A percentile compares a stretch with the other conserved stretches of the same genome.
Evolutionary conservation across 2,888 invertebrate genomes (phyloP).

Genomic region (Atherix ibis): DNA sequence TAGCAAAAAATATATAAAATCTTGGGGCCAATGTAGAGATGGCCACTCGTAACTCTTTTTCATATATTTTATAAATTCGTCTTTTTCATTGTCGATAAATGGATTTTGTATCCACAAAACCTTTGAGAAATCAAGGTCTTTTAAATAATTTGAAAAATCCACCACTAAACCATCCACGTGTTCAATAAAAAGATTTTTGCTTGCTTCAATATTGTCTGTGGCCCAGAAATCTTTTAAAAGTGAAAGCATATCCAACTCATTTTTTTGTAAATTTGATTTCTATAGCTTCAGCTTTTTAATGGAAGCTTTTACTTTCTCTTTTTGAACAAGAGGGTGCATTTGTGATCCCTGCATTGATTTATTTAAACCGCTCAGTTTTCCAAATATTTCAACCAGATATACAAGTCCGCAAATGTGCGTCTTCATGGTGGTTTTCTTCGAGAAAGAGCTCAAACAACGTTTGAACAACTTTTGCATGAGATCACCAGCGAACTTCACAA

Average conservation of each 20-base stretch:
- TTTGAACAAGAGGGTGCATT: constrained; percentile 5
- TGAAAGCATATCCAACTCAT: not conserved
- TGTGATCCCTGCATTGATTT: constrained; percentile 7
- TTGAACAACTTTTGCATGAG: constrained; percentile 6
- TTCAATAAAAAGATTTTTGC: not conserved
- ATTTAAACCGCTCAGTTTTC: constrained; percentile 8
- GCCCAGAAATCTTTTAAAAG: constrained; percentile 2
- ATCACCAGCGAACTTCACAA: constrained; percentile 5
- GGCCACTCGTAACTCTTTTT: constrained; percentile 11
- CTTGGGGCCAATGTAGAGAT: constrained; percentile 10
- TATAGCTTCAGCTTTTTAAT: constrained; percentile 5
- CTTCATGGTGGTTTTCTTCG: constrained; percentile 4
- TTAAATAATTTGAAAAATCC: not conserved
- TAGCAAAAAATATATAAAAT: constrained; percentile 12
- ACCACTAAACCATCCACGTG: not conserved
- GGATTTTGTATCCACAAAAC: constrained; percentile 6
- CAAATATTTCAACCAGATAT: constrained; percentile 7
- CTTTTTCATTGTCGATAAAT: constrained; percentile 8
- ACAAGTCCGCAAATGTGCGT: constrained; percentile 5
- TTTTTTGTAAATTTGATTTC: not conserved
- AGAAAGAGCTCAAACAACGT: constrained; percentile 7
- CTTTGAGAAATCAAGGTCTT: not conserved
- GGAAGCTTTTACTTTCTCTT: constrained; percentile 7
- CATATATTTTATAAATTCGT: constrained; percentile 8
- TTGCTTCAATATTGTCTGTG: not conserved